These are phyloP conservation scores for Dysdera silvatica DNA, from an alignment of 1,140 invertebrate genomes.

Conservation along the genomic window DNA sequence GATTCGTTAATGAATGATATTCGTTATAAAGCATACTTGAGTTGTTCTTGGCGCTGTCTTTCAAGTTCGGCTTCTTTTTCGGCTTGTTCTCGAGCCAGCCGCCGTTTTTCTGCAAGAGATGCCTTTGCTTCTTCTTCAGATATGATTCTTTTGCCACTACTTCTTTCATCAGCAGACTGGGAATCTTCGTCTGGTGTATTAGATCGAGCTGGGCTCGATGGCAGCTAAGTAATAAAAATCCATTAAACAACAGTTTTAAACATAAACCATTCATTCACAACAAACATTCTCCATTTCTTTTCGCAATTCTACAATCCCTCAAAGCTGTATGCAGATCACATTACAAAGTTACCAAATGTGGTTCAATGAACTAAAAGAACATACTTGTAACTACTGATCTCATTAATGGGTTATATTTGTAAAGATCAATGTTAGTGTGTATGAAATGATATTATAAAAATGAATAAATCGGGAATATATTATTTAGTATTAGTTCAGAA, in stretches of 20 bases:
- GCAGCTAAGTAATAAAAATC: background rate
- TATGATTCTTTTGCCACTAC: conserved; percentile 53
- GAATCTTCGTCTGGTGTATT: background rate
- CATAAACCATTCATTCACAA: background rate
- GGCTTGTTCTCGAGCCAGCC: conserved; percentile 72
- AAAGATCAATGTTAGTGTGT: no score
- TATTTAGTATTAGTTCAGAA: no score
- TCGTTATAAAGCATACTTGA: conserved; percentile 11
- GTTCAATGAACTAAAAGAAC: no score
- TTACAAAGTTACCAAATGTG: background rate
- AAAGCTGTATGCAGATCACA: background rate
- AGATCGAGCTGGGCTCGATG: background rate
- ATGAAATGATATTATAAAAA: no score
- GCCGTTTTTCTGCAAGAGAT: conserved; percentile 71
- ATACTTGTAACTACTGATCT: no score
- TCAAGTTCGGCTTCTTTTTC: conserved; percentile 76
- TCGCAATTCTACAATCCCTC: background rate
- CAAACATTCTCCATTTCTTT: background rate
- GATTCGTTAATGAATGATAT: no score
- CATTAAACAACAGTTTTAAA: background rate
- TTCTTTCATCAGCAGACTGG: conserved; percentile 7
- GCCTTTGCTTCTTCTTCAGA: conserved; percentile 85
- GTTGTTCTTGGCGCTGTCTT: conserved; percentile 52
- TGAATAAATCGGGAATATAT: no score
- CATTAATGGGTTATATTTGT: no score